Evolutionary conservation across 2,797 vertebrate genomes (phyloP).

Genomic region (Microhierax caerulescens): DNA sequence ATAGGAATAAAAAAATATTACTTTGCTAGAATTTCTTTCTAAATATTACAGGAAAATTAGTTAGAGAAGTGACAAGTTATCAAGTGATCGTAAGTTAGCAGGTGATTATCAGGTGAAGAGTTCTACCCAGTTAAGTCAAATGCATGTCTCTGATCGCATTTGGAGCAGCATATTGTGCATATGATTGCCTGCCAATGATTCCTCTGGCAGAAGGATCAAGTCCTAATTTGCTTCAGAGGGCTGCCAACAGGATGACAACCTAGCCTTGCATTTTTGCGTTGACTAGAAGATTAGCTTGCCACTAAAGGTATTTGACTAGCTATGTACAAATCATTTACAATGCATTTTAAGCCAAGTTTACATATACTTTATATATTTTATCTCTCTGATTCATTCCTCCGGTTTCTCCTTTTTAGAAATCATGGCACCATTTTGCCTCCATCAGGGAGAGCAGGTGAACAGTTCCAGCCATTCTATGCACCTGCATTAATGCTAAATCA

Average conservation of each 20-base stretch:
- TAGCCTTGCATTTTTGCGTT: not conserved
- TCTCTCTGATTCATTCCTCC: not conserved
- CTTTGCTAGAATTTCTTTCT: not conserved
- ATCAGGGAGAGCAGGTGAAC: conserved; percentile 26
- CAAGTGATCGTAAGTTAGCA: not conserved
- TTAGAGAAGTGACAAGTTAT: not conserved
- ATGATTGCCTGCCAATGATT: conserved; percentile 29
- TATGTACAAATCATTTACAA: not conserved
- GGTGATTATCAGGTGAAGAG: not conserved
- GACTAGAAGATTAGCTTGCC: not conserved
- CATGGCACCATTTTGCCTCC: conserved; percentile 8
- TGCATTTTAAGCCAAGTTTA: not conserved
- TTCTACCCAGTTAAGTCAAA: not conserved
- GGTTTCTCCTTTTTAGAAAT: not conserved
- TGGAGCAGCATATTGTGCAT: conserved; percentile 29
- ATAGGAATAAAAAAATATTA: not conserved
- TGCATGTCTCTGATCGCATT: not conserved
- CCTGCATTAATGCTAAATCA: conserved; percentile 58
- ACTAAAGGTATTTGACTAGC: not conserved
- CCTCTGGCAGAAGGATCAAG: conserved; percentile 24
- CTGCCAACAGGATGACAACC: conserved; percentile 27
- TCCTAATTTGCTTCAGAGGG: conserved; percentile 16
- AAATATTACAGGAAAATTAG: not conserved
- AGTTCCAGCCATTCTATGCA: not conserved
- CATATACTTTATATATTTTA: not conserved